These are phyloP conservation scores for Heterotis niloticus DNA, from an alignment of 2,113 vertebrate species.

Conservation along the genomic window DNA sequence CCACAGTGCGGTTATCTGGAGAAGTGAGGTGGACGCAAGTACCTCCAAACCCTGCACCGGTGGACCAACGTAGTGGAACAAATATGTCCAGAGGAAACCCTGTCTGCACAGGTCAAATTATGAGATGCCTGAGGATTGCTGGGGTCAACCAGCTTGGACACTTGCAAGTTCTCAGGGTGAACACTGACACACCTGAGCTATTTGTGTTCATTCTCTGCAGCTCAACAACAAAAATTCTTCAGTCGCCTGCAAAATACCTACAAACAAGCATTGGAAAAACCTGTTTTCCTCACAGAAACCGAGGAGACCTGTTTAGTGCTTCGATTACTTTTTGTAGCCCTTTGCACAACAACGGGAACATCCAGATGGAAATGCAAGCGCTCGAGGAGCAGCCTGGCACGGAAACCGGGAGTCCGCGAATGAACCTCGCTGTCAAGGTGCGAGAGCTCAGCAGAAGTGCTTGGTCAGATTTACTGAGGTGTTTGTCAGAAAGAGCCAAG, in stretches of 20 bases:
- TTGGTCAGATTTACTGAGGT: not conserved
- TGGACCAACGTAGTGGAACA: not conserved
- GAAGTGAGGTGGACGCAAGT: not conserved
- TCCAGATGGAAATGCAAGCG: not conserved
- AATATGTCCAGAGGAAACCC: not conserved
- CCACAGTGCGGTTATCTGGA: not conserved
- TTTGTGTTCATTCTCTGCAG: too few species aligned
- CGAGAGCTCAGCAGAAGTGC: not conserved
- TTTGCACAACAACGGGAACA: too few species aligned
- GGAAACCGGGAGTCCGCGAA: not conserved
- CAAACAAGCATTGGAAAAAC: too few species aligned
- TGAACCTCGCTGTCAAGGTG: not conserved
- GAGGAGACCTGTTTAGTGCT: not conserved
- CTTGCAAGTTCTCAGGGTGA: too few species aligned
- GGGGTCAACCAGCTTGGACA: too few species aligned
- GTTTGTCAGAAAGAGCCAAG: not conserved
- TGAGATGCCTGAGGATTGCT: too few species aligned
- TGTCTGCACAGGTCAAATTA: not conserved
- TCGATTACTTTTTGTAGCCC: too few species aligned
- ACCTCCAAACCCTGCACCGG: not conserved
- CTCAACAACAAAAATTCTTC: not conserved
- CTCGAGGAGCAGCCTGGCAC: not conserved
- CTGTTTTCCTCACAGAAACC: not conserved
- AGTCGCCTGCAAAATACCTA: not conserved
- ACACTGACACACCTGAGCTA: too few species aligned